Evolutionary conservation across 92 coral and sea anemone species (phyloP), one percentile per base, ranked within the genome.

Genomic region (Phymanthus crucifer): DNA sequence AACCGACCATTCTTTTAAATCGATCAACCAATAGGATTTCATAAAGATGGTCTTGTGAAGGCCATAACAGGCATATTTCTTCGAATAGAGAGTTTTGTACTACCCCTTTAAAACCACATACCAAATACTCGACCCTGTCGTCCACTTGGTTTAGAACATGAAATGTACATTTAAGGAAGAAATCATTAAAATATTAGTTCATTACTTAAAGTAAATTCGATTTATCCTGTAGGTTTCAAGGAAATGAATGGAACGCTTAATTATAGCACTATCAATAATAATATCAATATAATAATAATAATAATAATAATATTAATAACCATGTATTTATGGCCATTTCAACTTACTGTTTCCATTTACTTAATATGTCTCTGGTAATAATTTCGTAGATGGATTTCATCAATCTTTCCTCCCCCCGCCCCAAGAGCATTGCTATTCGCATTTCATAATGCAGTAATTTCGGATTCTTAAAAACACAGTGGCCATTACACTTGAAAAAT

Each of bases 381-480:
- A 77, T 77, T 76, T 64, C 50, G 81, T 77, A 77, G 56, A 61
- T 61, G 68, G 81, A 35, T 77, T 71, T 40, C 23, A 77, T 77
- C 64, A 77, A 77, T 64, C 48, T 77, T 12, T 71, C 72, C 81
- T 31, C 81, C 81, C 81, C 65, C 31, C 38, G n/a, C 72, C 71
- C 57, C 37, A 27, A 36, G 16, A 38, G 56, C 29, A 64, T 37
- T 64, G 81, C 24, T 77, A 38, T 1, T 6, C 35, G 35, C 32
- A 32, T 52, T 69, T 61, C 68, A 21, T 61, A 54, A 19, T 19
- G 8, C 64, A 54, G 68, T 29, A 1, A 29, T 24, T 61, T 61
- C 34, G 68, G 68, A 61, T 12, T 61, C 64, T 54, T 12, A 61
- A 61, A 61, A 61, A 12, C 27, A 61, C 27, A 7, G 8, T 12